A percentile compares a stretch with the other conserved stretches of the same genome.
phyloP scores from a whole-genome alignment of 2,888 invertebrate genomes.

The Drosophila incognita region DNA sequence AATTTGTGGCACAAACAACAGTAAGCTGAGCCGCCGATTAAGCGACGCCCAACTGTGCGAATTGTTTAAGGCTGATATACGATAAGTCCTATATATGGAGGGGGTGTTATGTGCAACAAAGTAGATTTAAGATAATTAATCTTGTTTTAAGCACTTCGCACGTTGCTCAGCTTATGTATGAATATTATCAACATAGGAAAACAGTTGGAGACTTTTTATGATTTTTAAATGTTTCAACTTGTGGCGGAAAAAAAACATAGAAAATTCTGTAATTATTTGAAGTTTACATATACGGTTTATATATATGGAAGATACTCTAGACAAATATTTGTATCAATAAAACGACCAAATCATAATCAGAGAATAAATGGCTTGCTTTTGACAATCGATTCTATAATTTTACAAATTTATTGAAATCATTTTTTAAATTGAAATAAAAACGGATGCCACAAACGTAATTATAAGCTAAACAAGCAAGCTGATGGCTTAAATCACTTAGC shows the following conservation, averaged over 20 bases:
- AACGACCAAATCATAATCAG: neutral
- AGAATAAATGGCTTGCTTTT: too few relatives aligned
- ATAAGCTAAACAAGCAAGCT: neutral
- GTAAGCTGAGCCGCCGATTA: conserved; percentile 43
- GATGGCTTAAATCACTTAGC: neutral
- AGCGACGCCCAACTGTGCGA: conserved; percentile 56
- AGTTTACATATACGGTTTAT: too few relatives aligned
- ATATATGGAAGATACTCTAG: too few relatives aligned
- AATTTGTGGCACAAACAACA: conserved; percentile 67
- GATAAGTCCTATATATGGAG: conserved; percentile 17
- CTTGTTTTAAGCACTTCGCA: neutral
- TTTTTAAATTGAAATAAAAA: neutral
- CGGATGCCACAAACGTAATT: neutral
- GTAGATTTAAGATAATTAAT: conserved; percentile 6
- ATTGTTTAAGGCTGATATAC: conserved; percentile 11
- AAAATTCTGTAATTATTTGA: too few relatives aligned
- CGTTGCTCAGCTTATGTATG: neutral
- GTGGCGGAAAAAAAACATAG: too few relatives aligned
- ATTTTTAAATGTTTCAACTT: neutral
- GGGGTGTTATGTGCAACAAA: conserved; percentile 19
- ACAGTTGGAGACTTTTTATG: neutral
- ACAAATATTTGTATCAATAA: too few relatives aligned
- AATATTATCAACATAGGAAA: neutral
- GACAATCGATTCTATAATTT: too few relatives aligned
- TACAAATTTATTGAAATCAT: neutral